Evolutionary conservation across 2,797 vertebrate genomes (phyloP).

Genomic region (Pipistrellus kuhlii): DNA sequence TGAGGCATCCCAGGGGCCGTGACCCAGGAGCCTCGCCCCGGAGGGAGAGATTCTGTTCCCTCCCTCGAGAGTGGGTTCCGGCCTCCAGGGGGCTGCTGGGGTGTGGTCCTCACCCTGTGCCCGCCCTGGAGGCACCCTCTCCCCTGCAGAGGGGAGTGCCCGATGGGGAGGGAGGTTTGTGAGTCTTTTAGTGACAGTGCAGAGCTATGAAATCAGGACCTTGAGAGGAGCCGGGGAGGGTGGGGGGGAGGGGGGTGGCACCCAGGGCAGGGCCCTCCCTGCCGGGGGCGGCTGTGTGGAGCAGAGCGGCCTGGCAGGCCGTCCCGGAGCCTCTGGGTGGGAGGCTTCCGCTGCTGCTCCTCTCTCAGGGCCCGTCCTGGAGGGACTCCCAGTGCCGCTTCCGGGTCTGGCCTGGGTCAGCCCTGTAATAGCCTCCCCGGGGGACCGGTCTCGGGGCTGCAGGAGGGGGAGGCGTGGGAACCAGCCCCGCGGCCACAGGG

Average conservation of each 20-base stretch:
- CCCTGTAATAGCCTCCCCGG: conserved; percentile 61
- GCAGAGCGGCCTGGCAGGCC: fast-evolving
- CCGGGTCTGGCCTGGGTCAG: conserved; percentile 25
- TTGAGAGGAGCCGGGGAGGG: fast-evolving
- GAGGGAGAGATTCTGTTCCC: background rate
- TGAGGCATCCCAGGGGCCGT: fast-evolving
- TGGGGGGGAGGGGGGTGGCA: fast-evolving
- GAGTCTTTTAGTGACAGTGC: background rate
- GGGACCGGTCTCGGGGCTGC: conserved; percentile 38
- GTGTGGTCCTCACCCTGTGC: fast-evolving
- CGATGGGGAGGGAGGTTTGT: fast-evolving
- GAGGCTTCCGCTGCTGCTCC: fast-evolving
- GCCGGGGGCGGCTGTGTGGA: fast-evolving
- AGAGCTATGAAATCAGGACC: background rate
- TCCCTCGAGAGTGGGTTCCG: background rate
- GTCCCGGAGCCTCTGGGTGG: fast-evolving
- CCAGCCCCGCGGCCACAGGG: fast-evolving
- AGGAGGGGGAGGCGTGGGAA: conserved; percentile 68
- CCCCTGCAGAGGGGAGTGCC: background rate
- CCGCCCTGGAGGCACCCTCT: background rate
- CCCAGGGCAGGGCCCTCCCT: background rate
- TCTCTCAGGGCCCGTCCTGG: background rate
- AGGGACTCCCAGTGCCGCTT: background rate
- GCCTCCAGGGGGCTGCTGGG: fast-evolving
- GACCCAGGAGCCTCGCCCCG: fast-evolving